A percentile compares a stretch with the other conserved stretches of the same genome.
Evolutionary conservation across 92 coral and sea anemone genomes (phyloP).

Genomic region (Porites cylindrica): DNA sequence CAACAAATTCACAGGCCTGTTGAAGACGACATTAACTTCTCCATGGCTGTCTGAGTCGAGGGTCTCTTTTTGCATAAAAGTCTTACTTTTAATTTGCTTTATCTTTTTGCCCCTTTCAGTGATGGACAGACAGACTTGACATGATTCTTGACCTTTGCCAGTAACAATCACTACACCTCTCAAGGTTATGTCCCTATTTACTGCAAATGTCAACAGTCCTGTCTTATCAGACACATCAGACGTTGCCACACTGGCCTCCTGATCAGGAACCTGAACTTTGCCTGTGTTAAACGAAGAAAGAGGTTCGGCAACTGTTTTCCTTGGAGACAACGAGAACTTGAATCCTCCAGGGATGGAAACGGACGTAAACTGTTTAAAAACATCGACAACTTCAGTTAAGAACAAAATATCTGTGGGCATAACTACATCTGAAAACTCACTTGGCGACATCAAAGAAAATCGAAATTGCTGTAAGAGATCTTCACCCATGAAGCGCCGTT

Average conservation of each 20-base stretch:
- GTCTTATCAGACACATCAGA: not conserved
- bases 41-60: too few species aligned
- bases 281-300: not conserved
- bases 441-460: conserved; percentile 25
- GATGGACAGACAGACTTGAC: not conserved
- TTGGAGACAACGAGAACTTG: not conserved
- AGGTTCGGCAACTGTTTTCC: not conserved
- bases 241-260: too few species aligned
- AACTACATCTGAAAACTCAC: not conserved
- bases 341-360: not conserved
- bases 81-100: too few species aligned
- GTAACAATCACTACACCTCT: conserved; percentile 1
- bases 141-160: not conserved
- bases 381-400: not conserved
- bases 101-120: not conserved
- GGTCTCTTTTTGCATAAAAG: too few species aligned
- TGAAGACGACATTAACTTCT: not conserved
- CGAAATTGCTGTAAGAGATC: not conserved
- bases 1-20: not conserved
- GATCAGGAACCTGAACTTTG: too few species aligned
- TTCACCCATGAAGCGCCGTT: not conserved
- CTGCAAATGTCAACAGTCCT: not conserved
- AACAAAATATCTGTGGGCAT: not conserved
- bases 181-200: not conserved
- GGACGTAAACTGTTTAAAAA: conserved; percentile 10